phyloP scores from a whole-genome alignment of 1,140 invertebrate species.

The Brachionus angularis region DNA sequence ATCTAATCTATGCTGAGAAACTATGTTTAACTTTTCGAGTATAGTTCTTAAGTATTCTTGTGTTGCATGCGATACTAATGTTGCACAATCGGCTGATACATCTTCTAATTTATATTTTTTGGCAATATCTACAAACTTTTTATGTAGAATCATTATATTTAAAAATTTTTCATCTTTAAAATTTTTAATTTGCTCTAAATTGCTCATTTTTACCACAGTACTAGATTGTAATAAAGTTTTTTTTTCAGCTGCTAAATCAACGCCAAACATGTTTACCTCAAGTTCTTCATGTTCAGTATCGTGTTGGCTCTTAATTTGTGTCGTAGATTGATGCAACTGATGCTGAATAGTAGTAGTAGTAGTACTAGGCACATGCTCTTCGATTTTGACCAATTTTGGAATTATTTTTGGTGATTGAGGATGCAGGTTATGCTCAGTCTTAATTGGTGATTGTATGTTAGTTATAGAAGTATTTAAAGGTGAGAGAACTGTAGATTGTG shows the following conservation, averaged over 20 bases:
- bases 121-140: conserved; percentile 57
- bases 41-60: conserved; percentile 86
- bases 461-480: no score
- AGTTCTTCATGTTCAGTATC: conserved; percentile 9
- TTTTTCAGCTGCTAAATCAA: conserved; percentile 19
- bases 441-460: conserved; percentile 1
- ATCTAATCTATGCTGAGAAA: conserved; percentile 89
- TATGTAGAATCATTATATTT: conserved; percentile 33
- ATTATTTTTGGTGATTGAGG: conserved; percentile 28
- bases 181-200: conserved; percentile 18
- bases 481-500: neutral
- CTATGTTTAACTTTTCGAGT: conserved; percentile 83
- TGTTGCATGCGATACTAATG: conserved; percentile 86
- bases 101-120: conserved; percentile 78
- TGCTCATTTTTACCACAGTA: neutral
- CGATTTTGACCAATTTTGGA: conserved; percentile 5
- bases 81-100: conserved; percentile 77
- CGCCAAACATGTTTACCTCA: neutral
- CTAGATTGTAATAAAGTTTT: neutral
- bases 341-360: no score
- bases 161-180: conserved; percentile 38
- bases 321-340: no score
- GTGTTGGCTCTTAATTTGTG: neutral
- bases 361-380: no score
- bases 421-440: neutral